phyloP scores from a whole-genome alignment of 2,113 vertebrate species.

The Ceratotherium simum region DNA sequence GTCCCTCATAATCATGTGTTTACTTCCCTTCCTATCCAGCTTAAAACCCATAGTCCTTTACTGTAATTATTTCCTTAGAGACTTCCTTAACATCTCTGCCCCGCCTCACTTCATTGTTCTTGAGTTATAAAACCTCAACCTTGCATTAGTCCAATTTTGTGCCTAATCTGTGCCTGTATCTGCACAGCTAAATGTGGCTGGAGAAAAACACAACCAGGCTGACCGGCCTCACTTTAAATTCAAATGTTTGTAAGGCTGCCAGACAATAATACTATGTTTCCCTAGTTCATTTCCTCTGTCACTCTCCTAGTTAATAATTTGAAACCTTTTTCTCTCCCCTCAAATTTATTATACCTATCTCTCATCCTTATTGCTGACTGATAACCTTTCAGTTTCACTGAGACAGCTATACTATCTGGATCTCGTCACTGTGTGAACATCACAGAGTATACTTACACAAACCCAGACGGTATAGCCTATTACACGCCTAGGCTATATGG shows the following conservation, averaged over 20 bases:
- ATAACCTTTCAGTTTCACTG: neutral
- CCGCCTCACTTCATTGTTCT: neutral
- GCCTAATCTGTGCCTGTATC: neutral
- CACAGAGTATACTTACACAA: no score
- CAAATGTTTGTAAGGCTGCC: neutral
- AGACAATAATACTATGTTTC: neutral
- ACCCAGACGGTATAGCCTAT: no score
- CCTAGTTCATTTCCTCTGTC: neutral
- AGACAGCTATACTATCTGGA: neutral
- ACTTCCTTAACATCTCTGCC: neutral
- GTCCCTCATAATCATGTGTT: neutral
- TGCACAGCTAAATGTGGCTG: neutral
- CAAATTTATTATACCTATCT: neutral
- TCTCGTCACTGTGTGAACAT: no score
- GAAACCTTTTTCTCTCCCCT: neutral
- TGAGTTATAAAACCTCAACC: neutral
- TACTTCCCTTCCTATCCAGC: neutral
- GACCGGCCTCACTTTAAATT: neutral
- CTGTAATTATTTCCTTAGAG: neutral
- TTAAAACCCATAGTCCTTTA: neutral
- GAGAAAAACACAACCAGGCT: neutral
- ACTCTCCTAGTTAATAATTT: neutral
- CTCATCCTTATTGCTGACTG: neutral
- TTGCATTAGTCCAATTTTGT: neutral
- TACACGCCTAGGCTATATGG: no score